Percentiles rank a stretch among this genome's conserved stretches.
phyloP scores from a whole-genome alignment of 2,797 vertebrate genomes.

The Sphenodon punctatus region DNA sequence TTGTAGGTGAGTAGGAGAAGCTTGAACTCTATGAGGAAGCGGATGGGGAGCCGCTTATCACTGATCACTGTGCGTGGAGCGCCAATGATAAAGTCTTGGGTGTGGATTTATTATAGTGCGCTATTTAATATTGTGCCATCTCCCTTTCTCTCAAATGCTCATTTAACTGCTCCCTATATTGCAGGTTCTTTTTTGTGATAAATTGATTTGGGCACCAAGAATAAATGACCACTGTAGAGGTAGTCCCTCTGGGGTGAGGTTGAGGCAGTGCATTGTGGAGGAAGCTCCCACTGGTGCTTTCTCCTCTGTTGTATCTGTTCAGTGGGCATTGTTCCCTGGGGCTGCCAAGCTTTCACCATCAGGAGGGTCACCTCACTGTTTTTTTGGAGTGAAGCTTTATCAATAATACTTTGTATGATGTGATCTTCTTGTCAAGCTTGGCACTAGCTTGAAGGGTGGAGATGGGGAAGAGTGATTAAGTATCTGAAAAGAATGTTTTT shows the following conservation, averaged over 20 bases:
- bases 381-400: neutral
- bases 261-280: neutral
- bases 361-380: neutral
- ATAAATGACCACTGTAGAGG: neutral
- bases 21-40: too few relatives aligned
- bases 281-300: neutral
- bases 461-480: too few relatives aligned
- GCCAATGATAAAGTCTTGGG: neutral
- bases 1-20: too few relatives aligned
- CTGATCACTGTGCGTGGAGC: neutral
- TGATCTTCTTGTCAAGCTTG: too few relatives aligned
- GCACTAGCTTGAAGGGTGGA: too few relatives aligned
- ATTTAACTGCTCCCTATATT: neutral
- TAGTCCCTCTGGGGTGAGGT: neutral
- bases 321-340: neutral
- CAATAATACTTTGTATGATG: neutral
- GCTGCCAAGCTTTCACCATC: neutral
- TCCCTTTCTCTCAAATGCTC: neutral
- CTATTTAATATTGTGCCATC: neutral
- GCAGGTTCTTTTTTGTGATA: neutral
- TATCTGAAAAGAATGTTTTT: too few relatives aligned
- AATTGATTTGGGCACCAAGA: neutral
- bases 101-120: neutral
- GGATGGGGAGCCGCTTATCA: too few relatives aligned
- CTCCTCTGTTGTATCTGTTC: neutral